Conservation (phyloP, 2,888 invertebrate genomes). For the Drosophila anomelani region DNA sequence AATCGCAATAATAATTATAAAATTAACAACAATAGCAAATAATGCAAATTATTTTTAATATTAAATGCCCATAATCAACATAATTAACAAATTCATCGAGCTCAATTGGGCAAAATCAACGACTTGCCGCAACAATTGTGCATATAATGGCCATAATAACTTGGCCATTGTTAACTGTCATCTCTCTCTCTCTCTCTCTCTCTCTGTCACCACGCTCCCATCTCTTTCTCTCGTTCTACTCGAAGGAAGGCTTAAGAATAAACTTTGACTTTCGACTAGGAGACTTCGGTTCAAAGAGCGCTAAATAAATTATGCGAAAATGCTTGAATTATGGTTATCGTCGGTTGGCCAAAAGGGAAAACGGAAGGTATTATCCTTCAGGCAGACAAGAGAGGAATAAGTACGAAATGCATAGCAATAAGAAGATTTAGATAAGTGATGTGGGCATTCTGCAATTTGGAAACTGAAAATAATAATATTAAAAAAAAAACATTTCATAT, state of each 20-base stretch:
- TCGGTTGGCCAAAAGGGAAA: background rate
- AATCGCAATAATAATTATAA: conserved; percentile 24
- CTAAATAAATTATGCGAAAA: conserved; percentile 39
- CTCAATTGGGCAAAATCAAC: conserved; percentile 70
- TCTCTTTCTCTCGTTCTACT: background rate
- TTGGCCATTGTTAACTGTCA: conserved; percentile 5
- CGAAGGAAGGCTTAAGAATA: background rate
- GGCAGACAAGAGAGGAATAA: background rate
- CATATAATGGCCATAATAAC: conserved; percentile 26
- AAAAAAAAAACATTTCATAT: too few relatives aligned
- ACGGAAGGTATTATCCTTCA: background rate
- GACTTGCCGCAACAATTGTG: conserved; percentile 10
- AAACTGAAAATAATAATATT: background rate
- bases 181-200: conserved; percentile 11
- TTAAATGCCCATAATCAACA: conserved; percentile 42
- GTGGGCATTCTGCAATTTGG: background rate
- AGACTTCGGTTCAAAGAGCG: conserved; percentile 14
- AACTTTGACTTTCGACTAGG: conserved; percentile 8
- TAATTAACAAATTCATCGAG: conserved; percentile 66
- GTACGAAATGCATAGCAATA: background rate
- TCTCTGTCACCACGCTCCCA: background rate
- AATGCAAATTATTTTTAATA: conserved; percentile 39
- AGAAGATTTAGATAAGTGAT: background rate
- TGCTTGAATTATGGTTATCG: conserved; percentile 22
- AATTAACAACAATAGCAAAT: conserved; percentile 31